A percentile compares a stretch with the other conserved stretches of the same genome.
phyloP scores from a whole-genome alignment of 2,113 vertebrate species.

The Axis porcinus region DNA sequence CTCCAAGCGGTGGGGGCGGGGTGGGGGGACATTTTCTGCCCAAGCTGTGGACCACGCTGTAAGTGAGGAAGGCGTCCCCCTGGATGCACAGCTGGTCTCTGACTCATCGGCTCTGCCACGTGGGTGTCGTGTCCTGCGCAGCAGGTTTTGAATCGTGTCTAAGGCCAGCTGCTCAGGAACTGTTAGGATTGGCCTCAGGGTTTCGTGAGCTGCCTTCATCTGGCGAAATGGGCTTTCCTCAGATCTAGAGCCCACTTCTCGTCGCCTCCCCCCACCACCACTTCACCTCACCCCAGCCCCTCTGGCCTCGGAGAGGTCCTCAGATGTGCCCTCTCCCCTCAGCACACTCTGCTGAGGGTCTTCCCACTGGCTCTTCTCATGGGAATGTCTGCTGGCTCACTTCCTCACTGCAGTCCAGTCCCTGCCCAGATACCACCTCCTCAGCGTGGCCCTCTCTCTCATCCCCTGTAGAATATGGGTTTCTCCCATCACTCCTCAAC shows the following conservation, averaged over 20 bases:
- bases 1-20: not conserved
- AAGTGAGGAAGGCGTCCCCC: too few species aligned
- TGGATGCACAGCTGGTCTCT: not conserved
- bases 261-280: rapidly evolving
- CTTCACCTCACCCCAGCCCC: not conserved
- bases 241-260: not conserved
- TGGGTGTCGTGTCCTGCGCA: not conserved
- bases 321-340: not conserved
- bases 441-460: not conserved
- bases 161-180: not conserved
- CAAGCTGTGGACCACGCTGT: not conserved
- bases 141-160: not conserved
- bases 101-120: not conserved
- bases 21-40: not conserved
- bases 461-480: not conserved
- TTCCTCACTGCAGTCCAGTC: not conserved
- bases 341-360: not conserved
- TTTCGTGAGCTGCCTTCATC: not conserved
- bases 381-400: not conserved
- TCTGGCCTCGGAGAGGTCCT: not conserved
- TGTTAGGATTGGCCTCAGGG: not conserved
- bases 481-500: not conserved
- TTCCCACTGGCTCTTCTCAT: not conserved
- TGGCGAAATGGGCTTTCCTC: not conserved
- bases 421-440: not conserved